Evolutionary conservation across 2,797 vertebrate species (phyloP), one percentile per base, ranked within the genome.

Genomic region (Onychomys arenicola): DNA sequence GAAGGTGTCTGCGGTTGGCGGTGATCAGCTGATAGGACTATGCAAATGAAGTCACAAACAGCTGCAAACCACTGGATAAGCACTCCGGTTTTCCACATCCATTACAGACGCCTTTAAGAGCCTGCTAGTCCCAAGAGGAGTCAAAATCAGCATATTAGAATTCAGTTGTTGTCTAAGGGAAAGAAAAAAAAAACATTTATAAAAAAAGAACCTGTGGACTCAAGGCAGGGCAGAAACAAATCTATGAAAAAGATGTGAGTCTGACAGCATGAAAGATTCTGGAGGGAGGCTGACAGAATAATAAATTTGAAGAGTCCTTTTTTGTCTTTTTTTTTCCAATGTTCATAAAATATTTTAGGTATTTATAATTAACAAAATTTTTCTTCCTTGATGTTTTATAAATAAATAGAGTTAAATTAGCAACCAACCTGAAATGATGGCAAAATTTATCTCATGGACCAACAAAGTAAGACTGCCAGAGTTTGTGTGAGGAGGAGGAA

Each of bases 261-360:
- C 95, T 95, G 89, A 96, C 65, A 97, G 94, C 71, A 93, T 96
- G 95, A 17, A 93, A 97, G 96, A 95, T 91, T 78, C 94, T 93
- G 92, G 69, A 73, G 82, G 55, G 65, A 94, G 96, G 98, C 97
- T 92, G 97, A 97, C 91, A 96, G 89, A 91, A 97, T 96, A 97
- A 98, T 97, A 96, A 97, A 97, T 98, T 97, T 97, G 97, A 98
- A 97, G 89, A 90, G 82, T 84, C 29, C 12, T 49, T n/a, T 71
- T 73, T 95, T 52, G 12, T 55, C 14, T 55, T 16, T 14, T 52
- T 17, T 16, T 19, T 13, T 40, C n/a, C 23, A 57, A 19, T 13
- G 7, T 25, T 67, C 89, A 82, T 81, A 90, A 98, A 97, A 96
- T 40, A 96, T 13, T 86, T 80, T 57, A 97, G 93, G 43, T 93